Evolutionary conservation across 2,797 vertebrate genomes (phyloP).

Genomic region (Pangasius larnaudii): DNA sequence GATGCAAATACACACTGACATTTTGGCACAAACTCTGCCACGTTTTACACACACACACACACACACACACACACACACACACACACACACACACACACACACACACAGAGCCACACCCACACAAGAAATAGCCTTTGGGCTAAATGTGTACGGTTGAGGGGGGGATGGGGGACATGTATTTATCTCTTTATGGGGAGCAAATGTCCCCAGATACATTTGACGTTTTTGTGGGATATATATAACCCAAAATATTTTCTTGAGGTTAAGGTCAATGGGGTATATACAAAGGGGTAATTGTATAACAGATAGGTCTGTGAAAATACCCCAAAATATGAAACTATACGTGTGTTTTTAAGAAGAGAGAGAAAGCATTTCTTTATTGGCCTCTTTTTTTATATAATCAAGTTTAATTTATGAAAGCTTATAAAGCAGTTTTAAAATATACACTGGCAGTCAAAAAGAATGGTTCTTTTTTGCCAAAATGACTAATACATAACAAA

Average conservation of each 20-base stretch:
- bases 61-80: neutral
- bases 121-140: slow-evolving; percentile 10
- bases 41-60: neutral
- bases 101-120: neutral
- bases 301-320: neutral
- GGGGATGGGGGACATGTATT: neutral
- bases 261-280: neutral
- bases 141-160: neutral
- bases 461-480: too few relatives aligned
- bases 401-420: neutral
- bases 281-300: too few relatives aligned
- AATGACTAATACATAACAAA: neutral
- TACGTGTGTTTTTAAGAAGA: neutral
- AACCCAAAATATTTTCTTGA: neutral
- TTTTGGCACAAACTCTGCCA: slow-evolving; percentile 23
- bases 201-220: neutral
- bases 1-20: slow-evolving; percentile 29
- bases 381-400: neutral
- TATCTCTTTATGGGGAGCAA: neutral
- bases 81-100: neutral
- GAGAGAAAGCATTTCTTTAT: neutral
- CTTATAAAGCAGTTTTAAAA: neutral
- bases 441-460: neutral
- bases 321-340: neutral
- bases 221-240: neutral